Evolutionary conservation across 2,797 vertebrate species (phyloP).

Genomic region (Discoglossus pictus): DNA sequence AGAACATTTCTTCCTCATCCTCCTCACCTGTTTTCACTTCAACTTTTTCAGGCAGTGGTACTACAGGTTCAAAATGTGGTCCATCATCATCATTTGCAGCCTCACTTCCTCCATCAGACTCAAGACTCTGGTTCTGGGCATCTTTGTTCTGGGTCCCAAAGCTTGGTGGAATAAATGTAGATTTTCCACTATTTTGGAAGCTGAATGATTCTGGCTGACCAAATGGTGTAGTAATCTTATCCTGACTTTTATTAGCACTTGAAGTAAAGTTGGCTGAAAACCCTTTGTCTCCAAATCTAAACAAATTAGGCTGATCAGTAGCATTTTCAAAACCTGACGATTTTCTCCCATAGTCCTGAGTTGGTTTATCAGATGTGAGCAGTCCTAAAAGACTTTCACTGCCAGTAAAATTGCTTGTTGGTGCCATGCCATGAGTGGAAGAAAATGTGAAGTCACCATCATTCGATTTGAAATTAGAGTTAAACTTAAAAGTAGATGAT

Average conservation of each 20-base stretch:
- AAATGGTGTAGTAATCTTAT: conserved; percentile 67
- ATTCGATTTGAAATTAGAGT: conserved; percentile 95
- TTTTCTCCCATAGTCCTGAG: conserved; percentile 77
- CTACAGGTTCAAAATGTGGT: conserved; percentile 97
- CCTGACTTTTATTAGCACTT: conserved; percentile 60
- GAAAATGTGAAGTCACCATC: conserved; percentile 96
- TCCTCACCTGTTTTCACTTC: conserved; percentile 98
- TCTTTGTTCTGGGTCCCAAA: conserved; percentile 67
- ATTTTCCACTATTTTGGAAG: conserved; percentile 71
- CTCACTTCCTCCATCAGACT: conserved; percentile 85
- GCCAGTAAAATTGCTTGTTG: conserved; percentile 68
- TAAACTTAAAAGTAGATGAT: conserved; percentile 90
- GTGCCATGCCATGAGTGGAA: conserved; percentile 68
- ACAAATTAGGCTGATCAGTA: conserved; percentile 69
- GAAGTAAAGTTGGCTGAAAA: conserved; percentile 72
- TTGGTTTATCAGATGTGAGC: conserved; percentile 85
- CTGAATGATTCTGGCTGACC: conserved; percentile 73
- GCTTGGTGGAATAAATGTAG: conserved; percentile 66
- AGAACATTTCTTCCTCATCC: conserved; percentile 96
- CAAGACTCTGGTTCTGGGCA: conserved; percentile 69
- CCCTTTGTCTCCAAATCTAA: conserved; percentile 82
- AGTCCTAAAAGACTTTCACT: conserved; percentile 90
- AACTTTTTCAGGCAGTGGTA: conserved; percentile 95
- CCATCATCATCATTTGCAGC: conserved; percentile 89
- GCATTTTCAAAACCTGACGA: conserved; percentile 62